Base-by-base conservation (phyloP, 2,113 vertebrate species). In the Scomber scombrus region DNA sequence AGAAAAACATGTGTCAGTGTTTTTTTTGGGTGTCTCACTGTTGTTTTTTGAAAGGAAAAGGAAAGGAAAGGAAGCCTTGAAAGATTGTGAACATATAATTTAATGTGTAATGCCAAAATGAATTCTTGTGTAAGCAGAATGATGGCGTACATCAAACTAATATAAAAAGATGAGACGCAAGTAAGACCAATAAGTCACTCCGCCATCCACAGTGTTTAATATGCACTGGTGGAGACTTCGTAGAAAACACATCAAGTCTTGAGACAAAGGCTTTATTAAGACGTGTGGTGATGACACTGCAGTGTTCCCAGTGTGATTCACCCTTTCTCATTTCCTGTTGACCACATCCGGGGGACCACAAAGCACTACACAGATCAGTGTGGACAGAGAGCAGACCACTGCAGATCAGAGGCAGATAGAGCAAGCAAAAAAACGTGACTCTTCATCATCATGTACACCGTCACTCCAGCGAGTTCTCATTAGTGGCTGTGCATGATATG, bases 251-350 rank as follows among this genome's bases (percentile, higher is more conserved):
- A 75, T 57, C 15, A 34, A 64, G 63, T 52, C 55, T 52, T 56
- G 51, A 64, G 71, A 88, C 73, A 76, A 75, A 75, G 80, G 47
- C 58, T 75, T 78, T 15, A 80, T 75, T 82, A 74, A 86, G 61
- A 76, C 0, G 0, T 29, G 72, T 51, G 61, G 69, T 26, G 69
- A 78, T 76, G 80, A 87, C 74, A 61, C 51, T 47, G 57, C 76
- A 40, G 57, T 65, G 75, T n/a, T 65, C 66, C 64, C 71, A 31
- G 64, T 29, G 75, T 90, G 88, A 91, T 80, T 91, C 91, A 90
- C 54, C 71, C 64, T 29, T 82, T 78, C 74, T 87, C 87, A 85
- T 82, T 89, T 93, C 90, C 88, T 92, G 87, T 91, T 86, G 84
- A 87, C 82, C 85, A 80, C 46, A 78, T 64, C 52, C 84, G 73